Base-by-base conservation (phyloP, 1,140 invertebrate species). In the Limonius californicus region DNA sequence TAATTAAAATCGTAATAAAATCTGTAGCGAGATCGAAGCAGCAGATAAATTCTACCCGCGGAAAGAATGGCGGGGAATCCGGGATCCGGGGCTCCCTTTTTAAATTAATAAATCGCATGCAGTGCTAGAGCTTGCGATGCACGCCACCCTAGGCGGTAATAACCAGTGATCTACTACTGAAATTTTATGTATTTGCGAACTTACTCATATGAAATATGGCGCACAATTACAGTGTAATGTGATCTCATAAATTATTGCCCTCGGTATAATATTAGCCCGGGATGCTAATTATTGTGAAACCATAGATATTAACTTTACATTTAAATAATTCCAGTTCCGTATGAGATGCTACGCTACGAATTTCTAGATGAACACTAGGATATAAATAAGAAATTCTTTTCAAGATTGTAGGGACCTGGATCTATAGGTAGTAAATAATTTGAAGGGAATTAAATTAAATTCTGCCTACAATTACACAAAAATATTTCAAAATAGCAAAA, bases 111-210 rank as follows among this genome's bases (percentile, higher is more conserved):
- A 69, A 69, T 69, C 63, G 59, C 65, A 67, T 65, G 62, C 65
- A 64, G 61, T 54, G 53, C 57, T 12, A 58, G 57, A 45, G 23
- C 15, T n/a, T 11, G 18, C 27, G 45, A 57, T 57, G 50, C 55
- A 55, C 16, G 35, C 21, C 42, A 23, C 56, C 68, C 66, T 66
- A 43, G 62, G 68, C 68, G 64, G 68, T 61, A 68, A 70, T 70
- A 68, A 66, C 68, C 30, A 14, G 56, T 68, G 64, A 68, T 68
- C 54, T 68, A 68, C 53, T 54, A 54, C 62, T 65, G 18, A 63
- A 68, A 70, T 70, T 68, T 68, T 67, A 65, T 68, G 65, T 70
- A 70, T 68, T 68, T 70, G 69, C 64, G 57, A 68, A 70, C 64
- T 70, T 64, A 65, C 67, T 70, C 61, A 68, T 42, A 70, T 68